Evolutionary conservation across 2,797 vertebrate genomes (phyloP), one percentile per base, ranked within the genome.

Genomic region (Typhlichthys subterraneus): DNA sequence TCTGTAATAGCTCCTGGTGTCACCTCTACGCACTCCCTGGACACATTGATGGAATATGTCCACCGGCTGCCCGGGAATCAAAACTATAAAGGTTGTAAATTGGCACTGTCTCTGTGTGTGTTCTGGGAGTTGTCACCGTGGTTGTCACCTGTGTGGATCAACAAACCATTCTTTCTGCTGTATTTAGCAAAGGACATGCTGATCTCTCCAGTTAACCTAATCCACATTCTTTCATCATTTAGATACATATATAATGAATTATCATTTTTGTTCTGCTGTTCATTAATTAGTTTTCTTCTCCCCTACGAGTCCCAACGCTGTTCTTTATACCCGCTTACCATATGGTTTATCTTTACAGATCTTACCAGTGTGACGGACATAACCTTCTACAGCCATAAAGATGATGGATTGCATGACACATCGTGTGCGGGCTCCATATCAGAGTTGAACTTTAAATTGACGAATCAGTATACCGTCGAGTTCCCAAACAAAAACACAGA

Each of bases 171-270:
- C 48, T 62, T 7, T 15, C 53, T 64, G 60, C 53, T 67, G 46
- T 31, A 23, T 66, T 58, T 48, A 59, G 14, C 29, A 14, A 38
- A 59, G 46, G 15, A 61, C 50, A 60, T 55, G 45, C 15, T 54
- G 8, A 70, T 79, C 14, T 77, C 63, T 64, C 17, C 46, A 45
- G 72, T 80, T 67, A 74, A 53, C 14, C 14, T 42, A 48, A 19
- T 67, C 65, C 70, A 66, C 38, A 29, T 45, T 52, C 15, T 48
- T 23, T 54, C 2, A 13, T 15, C 46, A 45, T 57, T 3, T 45
- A 50, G 31, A 64, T 5, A 31, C 45, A 57, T 51, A 31, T 42
- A 53, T 55, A 50, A 33, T 33, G 38, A 53, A 51, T 23, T 4
- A 23, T 12, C 57, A 31, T 42, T 57, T 17, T 13, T 14, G 51